These are phyloP conservation scores for Subacronicta megacephala DNA, from an alignment of 2,888 invertebrate species.

Conservation along the genomic window DNA sequence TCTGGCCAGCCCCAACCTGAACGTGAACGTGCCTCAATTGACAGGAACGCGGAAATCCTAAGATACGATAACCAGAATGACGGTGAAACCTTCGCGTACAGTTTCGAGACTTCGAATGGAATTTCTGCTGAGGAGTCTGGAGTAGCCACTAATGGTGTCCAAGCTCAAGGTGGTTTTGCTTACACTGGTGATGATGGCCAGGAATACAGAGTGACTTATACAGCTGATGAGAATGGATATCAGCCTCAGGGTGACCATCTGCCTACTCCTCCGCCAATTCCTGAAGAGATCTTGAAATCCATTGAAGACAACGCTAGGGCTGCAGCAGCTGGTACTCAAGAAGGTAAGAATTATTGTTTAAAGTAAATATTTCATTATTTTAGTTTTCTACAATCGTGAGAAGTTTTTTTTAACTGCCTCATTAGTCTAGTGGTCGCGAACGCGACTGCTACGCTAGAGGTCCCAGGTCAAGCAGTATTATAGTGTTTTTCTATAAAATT, in stretches of 20 bases:
- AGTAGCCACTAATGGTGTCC: constrained; percentile 82
- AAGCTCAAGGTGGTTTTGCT: constrained; percentile 80
- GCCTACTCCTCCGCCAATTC: constrained; percentile 84
- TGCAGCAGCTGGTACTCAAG: constrained; percentile 84
- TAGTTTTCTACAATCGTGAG: background rate
- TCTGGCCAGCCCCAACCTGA: constrained; percentile 68
- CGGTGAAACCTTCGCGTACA: constrained; percentile 80
- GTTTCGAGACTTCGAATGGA: constrained; percentile 84
- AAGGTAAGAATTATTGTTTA: constrained; percentile 68
- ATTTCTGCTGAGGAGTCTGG: constrained; percentile 85
- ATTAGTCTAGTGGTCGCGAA: too few species aligned
- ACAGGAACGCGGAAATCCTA: constrained; percentile 78
- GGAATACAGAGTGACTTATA: constrained; percentile 78
- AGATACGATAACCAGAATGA: constrained; percentile 81
- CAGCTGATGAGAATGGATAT: constrained; percentile 85
- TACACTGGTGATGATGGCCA: constrained; percentile 85
- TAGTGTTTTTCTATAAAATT: too few species aligned
- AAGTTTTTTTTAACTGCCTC: too few species aligned
- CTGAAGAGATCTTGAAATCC: constrained; percentile 82
- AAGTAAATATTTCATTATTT: background rate
- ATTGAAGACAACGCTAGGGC: constrained; percentile 82
- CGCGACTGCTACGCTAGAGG: too few species aligned
- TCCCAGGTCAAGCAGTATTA: too few species aligned
- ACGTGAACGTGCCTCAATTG: constrained; percentile 77
- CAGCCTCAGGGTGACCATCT: constrained; percentile 81